Evolutionary conservation across 2,888 invertebrate species (phyloP).

Genomic region (Sepioteuthis lessoniana): DNA sequence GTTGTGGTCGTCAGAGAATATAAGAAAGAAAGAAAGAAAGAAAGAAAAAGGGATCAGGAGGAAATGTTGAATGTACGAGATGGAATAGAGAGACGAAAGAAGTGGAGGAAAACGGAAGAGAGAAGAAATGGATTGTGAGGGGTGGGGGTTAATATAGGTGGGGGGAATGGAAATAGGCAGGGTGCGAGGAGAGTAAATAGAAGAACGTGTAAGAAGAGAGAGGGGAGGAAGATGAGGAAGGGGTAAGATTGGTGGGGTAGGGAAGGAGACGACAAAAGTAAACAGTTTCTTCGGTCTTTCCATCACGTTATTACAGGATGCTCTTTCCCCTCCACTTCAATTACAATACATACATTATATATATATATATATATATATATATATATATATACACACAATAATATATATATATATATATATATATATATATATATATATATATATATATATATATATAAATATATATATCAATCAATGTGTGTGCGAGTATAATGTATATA

Average conservation of each 20-base stretch:
- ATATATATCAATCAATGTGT: too few relatives aligned
- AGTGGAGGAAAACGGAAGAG: constrained; percentile 6
- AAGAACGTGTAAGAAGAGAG: background rate
- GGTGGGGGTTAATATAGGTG: background rate
- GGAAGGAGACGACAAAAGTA: background rate
- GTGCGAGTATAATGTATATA: too few relatives aligned
- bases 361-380: background rate
- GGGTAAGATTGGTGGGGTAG: background rate
- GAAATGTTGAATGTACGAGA: background rate
- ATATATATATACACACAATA: background rate
- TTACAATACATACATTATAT: background rate
- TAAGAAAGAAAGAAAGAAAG: background rate
- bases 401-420: background rate
- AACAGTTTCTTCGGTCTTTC: background rate
- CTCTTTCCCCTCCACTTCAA: background rate
- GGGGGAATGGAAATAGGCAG: background rate
- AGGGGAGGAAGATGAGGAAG: background rate
- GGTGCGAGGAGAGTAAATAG: background rate
- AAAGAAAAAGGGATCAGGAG: background rate
- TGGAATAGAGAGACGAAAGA: constrained; percentile 33
- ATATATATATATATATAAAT: background rate
- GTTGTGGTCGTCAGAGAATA: too few relatives aligned
- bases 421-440: background rate
- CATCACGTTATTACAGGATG: constrained; percentile 33
- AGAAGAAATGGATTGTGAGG: background rate